These are phyloP conservation scores for Loriculus beryllinus DNA, from an alignment of 2,797 vertebrate genomes.

Conservation along the genomic window DNA sequence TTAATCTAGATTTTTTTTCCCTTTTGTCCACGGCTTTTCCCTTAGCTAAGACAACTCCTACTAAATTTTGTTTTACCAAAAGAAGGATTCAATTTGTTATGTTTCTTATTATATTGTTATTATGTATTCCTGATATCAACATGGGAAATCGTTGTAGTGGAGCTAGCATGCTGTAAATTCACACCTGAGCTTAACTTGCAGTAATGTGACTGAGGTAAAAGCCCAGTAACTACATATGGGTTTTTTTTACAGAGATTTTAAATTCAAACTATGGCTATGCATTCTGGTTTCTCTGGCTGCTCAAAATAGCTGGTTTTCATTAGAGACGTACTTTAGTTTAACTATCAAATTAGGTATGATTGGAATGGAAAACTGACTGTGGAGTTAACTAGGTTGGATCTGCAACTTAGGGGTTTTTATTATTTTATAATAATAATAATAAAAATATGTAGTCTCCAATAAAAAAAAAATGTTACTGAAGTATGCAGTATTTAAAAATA, in stretches of 20 bases:
- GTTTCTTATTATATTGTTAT: neutral
- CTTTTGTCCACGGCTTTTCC: neutral
- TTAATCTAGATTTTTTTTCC: neutral
- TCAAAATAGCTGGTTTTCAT: neutral
- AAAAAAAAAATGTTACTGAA: neutral
- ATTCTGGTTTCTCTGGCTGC: neutral
- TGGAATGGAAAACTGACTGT: neutral
- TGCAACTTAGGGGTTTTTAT: neutral
- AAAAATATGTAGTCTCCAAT: neutral
- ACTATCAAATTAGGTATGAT: neutral
- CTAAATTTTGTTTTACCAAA: slow-evolving; percentile 8
- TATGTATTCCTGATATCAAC: neutral
- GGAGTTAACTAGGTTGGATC: neutral
- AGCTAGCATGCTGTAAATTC: neutral
- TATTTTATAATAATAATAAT: no score
- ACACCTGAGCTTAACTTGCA: neutral
- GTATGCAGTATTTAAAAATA: neutral
- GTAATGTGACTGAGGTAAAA: neutral
- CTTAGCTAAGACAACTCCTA: neutral
- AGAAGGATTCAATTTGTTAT: neutral
- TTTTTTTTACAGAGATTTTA: neutral
- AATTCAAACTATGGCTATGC: neutral
- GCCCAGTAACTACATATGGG: neutral
- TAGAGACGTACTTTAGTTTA: neutral
- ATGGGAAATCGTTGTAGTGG: neutral